Percentiles rank a stretch among this genome's conserved stretches.
Evolutionary conservation across 2,797 vertebrate species (phyloP).

Genomic region (Emydoidea blandingii): DNA sequence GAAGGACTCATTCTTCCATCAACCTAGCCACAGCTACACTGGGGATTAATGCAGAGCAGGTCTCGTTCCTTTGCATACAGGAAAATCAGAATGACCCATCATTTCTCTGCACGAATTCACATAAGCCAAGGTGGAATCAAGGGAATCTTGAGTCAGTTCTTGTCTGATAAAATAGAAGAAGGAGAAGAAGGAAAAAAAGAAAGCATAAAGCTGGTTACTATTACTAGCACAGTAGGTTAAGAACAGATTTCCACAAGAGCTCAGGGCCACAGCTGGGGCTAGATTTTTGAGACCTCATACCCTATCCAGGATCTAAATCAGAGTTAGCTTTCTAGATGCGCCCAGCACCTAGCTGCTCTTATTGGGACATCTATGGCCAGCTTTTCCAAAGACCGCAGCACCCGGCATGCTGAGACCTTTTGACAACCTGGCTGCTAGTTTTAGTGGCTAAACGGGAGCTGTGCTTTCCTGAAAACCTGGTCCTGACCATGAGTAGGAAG

Average conservation of each 20-base stretch:
- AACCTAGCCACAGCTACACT: not conserved
- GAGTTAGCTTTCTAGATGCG: not conserved
- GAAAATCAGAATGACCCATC: fast-evolving
- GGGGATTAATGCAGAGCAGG: not conserved
- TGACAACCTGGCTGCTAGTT: not conserved
- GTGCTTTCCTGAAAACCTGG: not conserved
- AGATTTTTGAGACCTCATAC: not conserved
- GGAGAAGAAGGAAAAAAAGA: too few species aligned
- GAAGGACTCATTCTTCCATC: not conserved
- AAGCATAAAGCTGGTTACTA: not conserved
- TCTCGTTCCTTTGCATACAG: not conserved
- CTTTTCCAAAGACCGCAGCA: not conserved
- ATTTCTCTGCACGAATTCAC: not conserved
- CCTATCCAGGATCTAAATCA: not conserved
- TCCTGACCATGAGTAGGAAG: not conserved
- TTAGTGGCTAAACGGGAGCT: not conserved
- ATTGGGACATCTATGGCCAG: not conserved
- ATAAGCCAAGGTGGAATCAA: not conserved
- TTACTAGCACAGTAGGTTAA: not conserved
- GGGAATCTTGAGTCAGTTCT: not conserved
- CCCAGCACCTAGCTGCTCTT: not conserved
- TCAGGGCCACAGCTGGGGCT: not conserved
- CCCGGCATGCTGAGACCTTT: not conserved
- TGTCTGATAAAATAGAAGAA: not conserved
- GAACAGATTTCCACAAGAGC: not conserved